phyloP scores from a whole-genome alignment of 2,888 invertebrate genomes.

The Habroteleia sp. region DNA sequence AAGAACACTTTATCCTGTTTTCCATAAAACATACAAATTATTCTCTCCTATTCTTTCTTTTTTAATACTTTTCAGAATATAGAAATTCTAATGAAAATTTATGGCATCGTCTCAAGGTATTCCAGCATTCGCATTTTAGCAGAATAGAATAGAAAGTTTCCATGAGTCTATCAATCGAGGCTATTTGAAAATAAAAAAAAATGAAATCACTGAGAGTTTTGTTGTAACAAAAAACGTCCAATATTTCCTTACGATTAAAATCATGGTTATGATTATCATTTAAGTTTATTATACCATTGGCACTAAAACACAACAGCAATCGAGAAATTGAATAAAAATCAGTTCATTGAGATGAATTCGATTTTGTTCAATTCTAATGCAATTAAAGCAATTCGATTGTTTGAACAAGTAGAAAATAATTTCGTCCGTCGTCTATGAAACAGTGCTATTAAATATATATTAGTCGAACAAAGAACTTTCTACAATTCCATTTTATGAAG shows the following conservation, averaged over 20 bases:
- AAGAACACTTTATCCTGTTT: too few relatives aligned
- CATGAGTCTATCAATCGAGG: slow-evolving; percentile 16
- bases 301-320: slow-evolving; percentile 1
- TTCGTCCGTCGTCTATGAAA: too few relatives aligned
- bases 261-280: slow-evolving; percentile 1
- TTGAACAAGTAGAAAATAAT: too few relatives aligned
- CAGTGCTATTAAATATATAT: too few relatives aligned
- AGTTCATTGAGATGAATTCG: slow-evolving; percentile 14
- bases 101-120: slow-evolving; percentile 30
- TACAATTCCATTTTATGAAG: not conserved
- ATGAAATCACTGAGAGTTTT: slow-evolving; percentile 15
- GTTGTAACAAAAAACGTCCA: slow-evolving; percentile 13
- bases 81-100: slow-evolving; percentile 9
- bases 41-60: not conserved
- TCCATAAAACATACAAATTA: too few relatives aligned
- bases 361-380: too few relatives aligned
- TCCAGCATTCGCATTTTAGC: slow-evolving; percentile 2
- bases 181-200: slow-evolving; percentile 15
- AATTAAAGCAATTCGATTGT: too few relatives aligned
- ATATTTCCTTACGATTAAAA: slow-evolving; percentile 15
- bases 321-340: slow-evolving; percentile 3
- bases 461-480: slow-evolving; percentile 16
- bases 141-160: slow-evolving; percentile 26
- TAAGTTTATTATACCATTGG: not conserved
- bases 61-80: slow-evolving; percentile 14